These are phyloP conservation scores for Amazona guildingii DNA, from an alignment of 2,113 vertebrate species.

Conservation along the genomic window DNA sequence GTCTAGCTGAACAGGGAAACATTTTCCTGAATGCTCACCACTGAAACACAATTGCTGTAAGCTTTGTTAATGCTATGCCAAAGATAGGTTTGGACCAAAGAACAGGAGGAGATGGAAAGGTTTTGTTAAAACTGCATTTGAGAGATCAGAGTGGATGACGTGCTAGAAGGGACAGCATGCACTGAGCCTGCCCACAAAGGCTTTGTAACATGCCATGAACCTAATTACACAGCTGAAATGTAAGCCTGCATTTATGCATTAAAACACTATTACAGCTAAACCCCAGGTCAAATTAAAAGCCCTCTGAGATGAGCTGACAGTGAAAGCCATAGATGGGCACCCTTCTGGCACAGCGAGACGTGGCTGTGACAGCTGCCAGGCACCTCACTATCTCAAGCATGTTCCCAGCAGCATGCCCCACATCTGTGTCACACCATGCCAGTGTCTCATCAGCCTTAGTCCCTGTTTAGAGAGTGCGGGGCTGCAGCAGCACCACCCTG, in stretches of 20 bases:
- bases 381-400: accelerated
- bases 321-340: accelerated
- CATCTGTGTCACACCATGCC: background rate
- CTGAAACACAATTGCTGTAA: background rate
- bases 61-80: background rate
- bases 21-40: accelerated
- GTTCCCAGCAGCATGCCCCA: background rate
- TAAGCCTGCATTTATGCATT: background rate
- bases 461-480: accelerated
- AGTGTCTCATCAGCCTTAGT: background rate
- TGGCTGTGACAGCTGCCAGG: background rate
- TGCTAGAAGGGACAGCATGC: background rate
- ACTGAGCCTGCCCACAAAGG: background rate
- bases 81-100: background rate
- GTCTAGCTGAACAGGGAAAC: background rate
- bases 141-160: background rate
- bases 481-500: background rate
- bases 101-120: background rate
- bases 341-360: accelerated
- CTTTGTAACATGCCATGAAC: accelerated
- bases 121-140: background rate
- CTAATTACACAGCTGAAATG: accelerated
- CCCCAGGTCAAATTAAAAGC: accelerated
- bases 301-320: background rate
- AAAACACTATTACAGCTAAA: background rate